Base-by-base conservation (phyloP, 2,113 vertebrate genomes). In the Campylomormyrus numenius region DNA sequence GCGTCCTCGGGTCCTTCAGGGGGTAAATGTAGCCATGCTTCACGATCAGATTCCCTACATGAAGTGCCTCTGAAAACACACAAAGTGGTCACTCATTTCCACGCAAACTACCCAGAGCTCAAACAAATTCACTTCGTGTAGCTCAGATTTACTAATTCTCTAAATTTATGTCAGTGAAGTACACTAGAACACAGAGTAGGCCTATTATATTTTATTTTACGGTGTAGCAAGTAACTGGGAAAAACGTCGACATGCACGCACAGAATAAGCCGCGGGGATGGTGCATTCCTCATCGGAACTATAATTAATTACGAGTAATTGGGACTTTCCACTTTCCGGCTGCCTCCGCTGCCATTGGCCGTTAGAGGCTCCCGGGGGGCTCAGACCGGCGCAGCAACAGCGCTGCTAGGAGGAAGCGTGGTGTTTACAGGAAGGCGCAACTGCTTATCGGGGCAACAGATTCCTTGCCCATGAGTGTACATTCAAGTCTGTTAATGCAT, bases 21-120 rank as follows among this genome's bases (percentile, higher is more conserved):
- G 96, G 95, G 89, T 96, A 97, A 85, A 97, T 94, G 93, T 96
- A 97, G 52, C 96, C 96, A 0, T 95, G 95, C 90, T 89, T 94
- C 62, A 95, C 94, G 6, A 97, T 94, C 11, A 96, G 94, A 53
- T 92, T 92, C 49, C 96, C 96, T 5, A 97, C 94, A 92, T 97
- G 96, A 90, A 95, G 91, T 0, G 96, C 94, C 88, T 97, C 96
- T 96, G 92, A 0, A 89, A 87, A 42, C 53, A 42, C 3, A 62
- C 77, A 56, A n/a, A 46, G n/a, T 45, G 17, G 19, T 42, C 39
- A 45, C 39, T 84, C 6, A 17, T 84, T 84, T 46, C 8, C 17
- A 24, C 80, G 17, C 5, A 84, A 39, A 19, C 80, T 45, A 45
- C 19, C 3, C 15, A 84, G 17, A 24, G 19, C 8, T 24, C 3